Percentiles rank a stretch among this genome's conserved stretches.
Conservation (phyloP, 1,140 invertebrate species). For the Pachyrhynchus sulphureomaculatus region DNA sequence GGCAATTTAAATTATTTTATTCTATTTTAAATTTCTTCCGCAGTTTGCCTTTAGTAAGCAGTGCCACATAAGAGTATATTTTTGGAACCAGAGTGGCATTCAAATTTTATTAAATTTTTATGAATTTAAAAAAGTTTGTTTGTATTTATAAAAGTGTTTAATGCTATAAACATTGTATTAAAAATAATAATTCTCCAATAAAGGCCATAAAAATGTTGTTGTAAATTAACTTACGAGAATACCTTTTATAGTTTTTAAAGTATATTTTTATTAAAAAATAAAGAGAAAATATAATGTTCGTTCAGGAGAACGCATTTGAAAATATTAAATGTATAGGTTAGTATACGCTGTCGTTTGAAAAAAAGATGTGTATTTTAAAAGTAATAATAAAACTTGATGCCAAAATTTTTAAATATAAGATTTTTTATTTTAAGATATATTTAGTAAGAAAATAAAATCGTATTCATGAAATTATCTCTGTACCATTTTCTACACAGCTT, state of each 20-base stretch:
- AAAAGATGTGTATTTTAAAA: slow-evolving; percentile 47
- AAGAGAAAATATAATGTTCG: slow-evolving; percentile 42
- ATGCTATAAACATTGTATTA: slow-evolving; percentile 2
- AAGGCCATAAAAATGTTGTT: slow-evolving; percentile 34
- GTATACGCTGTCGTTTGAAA: slow-evolving; percentile 39
- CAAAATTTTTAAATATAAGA: slow-evolving; percentile 46
- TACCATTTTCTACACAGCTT: too few species aligned
- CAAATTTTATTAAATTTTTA: not conserved
- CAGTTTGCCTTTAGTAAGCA: not conserved
- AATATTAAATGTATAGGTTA: slow-evolving; percentile 47
- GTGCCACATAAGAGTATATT: slow-evolving; percentile 9
- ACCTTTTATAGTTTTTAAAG: slow-evolving; percentile 41
- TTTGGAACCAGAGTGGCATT: slow-evolving; percentile 8
- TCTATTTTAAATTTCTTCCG: not conserved
- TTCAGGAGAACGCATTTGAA: slow-evolving; percentile 37
- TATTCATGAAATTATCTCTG: not conserved
- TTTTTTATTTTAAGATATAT: not conserved
- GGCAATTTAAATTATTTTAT: not conserved
- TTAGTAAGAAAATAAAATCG: slow-evolving; percentile 10
- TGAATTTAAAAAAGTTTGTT: not conserved
- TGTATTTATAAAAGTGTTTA: slow-evolving; percentile 4
- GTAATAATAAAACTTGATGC: slow-evolving; percentile 42
- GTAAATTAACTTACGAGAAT: slow-evolving; percentile 33
- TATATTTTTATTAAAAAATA: slow-evolving; percentile 48
- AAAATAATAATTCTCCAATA: slow-evolving; percentile 17